Evolutionary conservation across 2,888 invertebrate species (phyloP), one percentile per base, ranked within the genome.

Genomic region (Arctia plantaginis): DNA sequence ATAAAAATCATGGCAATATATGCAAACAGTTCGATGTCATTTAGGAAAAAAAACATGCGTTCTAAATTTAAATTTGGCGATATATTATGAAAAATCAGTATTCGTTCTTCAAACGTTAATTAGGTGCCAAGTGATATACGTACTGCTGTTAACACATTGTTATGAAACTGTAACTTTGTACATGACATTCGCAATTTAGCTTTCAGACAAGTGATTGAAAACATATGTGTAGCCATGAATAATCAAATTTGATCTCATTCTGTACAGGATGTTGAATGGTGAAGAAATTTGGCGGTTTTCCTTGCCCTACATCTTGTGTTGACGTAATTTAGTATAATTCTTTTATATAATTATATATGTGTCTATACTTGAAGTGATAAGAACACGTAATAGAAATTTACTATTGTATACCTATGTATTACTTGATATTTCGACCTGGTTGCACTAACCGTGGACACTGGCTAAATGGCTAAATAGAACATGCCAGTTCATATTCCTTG

Each of bases 121-220:
- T 77, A 81, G 35, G 71, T 74, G 71, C 23, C 35, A 75, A 73
- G 72, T 73, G 68, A 75, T 51, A 67, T 72, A 59, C 66, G 66
- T 66, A 71, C 66, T 68, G 67, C 67, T 68, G 73, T 74, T 74
- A 65, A 66, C 72, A 66, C 72, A 81, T 62, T 81, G 72, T 82
- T 78, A 75, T 74, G 70, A 80, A 76, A 77, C 66, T 77, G 73
- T 77, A 39, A 75, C 70, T 71, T 79, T 73, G 71, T 47, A 41
- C 23, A 75, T 74, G 82, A 82, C 76, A 76, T 77, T 66, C 70
- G 73, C 47, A 82, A 80, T 80, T 77, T 80, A 62, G 30, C 59
- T 64, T 72, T 66, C 69, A 71, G 76, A 80, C 81, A 80, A 62
- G 51, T 80, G 82, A 80, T 73, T 74, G 80, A 80, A 77, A 66